Evolutionary conservation across 2,888 invertebrate species (phyloP).

Genomic region (Athrips mouffetella): DNA sequence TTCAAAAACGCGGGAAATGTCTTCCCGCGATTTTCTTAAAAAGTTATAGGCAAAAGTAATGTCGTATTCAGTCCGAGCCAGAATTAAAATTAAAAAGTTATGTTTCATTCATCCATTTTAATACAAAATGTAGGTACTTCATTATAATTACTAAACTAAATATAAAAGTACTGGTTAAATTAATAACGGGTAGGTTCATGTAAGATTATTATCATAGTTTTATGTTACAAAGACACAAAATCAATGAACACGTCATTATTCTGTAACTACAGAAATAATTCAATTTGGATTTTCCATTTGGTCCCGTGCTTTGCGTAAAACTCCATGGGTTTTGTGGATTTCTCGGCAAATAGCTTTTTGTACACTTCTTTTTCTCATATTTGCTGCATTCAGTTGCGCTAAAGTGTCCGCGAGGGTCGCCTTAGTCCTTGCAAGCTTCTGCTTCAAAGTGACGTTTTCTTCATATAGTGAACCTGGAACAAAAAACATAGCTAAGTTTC

Average conservation of each 20-base stretch:
- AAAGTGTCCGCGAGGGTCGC: conserved; percentile 87
- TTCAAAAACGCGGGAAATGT: too few species aligned
- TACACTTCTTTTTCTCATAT: conserved; percentile 88
- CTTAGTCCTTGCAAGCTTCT: conserved; percentile 83
- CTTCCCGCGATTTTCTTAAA: too few species aligned
- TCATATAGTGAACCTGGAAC: conserved; percentile 63
- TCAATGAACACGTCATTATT: background rate
- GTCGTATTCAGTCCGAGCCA: too few species aligned
- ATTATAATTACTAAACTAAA: too few species aligned
- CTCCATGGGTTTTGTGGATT: conserved; percentile 87
- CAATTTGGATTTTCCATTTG: conserved; percentile 78
- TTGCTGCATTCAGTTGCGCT: conserved; percentile 85
- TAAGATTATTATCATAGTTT: too few species aligned
- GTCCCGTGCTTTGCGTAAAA: conserved; percentile 85
- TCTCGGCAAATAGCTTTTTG: conserved; percentile 90
- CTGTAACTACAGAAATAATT: background rate
- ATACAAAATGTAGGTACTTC: too few species aligned
- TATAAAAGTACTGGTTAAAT: too few species aligned
- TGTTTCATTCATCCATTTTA: too few species aligned
- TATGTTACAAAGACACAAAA: background rate
- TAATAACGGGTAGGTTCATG: too few species aligned
- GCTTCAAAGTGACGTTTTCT: conserved; percentile 85
- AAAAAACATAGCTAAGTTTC: too few species aligned
- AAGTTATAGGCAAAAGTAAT: too few species aligned
- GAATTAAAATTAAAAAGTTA: too few species aligned